Evolutionary conservation across 2,113 vertebrate species (phyloP).

Genomic region (Datnioides undecimradiatus): DNA sequence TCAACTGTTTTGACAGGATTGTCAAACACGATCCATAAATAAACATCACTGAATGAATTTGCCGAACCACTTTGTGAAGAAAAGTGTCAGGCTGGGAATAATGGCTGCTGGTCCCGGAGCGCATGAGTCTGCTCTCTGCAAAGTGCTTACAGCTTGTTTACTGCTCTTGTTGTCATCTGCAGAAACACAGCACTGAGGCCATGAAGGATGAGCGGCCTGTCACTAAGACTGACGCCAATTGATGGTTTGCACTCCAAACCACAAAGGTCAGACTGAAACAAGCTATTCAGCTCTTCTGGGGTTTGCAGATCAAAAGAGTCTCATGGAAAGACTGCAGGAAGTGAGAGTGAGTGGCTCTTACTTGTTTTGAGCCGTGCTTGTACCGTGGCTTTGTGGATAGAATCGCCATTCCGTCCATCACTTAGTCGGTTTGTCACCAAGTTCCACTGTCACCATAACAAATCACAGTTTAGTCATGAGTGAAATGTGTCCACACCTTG

Average conservation of each 20-base stretch:
- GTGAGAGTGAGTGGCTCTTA: not conserved
- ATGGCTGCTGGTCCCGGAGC: not conserved
- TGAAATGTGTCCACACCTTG: no score
- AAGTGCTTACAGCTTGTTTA: conserved; percentile 33
- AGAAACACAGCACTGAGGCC: conserved; percentile 22
- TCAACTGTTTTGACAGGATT: not conserved
- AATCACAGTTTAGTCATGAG: no score
- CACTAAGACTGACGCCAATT: conserved; percentile 23
- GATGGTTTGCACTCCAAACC: conserved; percentile 25
- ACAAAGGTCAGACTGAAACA: conserved; percentile 40
- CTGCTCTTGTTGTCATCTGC: not conserved
- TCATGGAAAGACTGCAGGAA: not conserved
- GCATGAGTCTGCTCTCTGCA: conserved; percentile 11
- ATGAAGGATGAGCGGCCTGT: conserved; percentile 8
- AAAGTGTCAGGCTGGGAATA: not conserved
- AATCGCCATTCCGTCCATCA: not conserved
- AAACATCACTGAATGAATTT: not conserved
- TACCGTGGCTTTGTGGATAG: not conserved
- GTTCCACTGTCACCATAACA: no score
- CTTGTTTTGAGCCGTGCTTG: not conserved
- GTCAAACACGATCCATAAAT: not conserved
- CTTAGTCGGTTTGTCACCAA: no score
- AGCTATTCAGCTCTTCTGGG: conserved; percentile 41
- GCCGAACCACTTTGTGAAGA: not conserved
- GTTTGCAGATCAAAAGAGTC: conserved; percentile 3